These are phyloP conservation scores for Thinocorus orbignyianus DNA, from an alignment of 2,113 vertebrate species.

Conservation along the genomic window DNA sequence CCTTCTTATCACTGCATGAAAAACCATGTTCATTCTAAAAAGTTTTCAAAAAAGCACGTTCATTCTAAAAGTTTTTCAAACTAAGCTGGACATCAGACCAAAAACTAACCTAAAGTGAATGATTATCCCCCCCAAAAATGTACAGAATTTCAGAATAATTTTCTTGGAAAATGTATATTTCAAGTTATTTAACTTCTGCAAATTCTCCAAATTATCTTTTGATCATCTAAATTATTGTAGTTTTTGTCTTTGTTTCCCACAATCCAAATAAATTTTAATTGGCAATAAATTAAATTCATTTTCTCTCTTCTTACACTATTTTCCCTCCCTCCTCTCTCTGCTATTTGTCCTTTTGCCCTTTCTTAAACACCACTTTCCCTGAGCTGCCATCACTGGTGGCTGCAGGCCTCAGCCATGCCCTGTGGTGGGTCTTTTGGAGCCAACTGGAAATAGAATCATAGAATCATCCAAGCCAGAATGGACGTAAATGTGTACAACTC, in stretches of 20 bases:
- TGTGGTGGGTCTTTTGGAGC: fast-evolving
- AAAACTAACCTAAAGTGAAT: neutral
- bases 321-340: neutral
- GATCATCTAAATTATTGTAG: neutral
- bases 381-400: fast-evolving
- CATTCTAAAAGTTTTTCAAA: neutral
- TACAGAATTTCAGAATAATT: neutral
- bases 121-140: neutral
- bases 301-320: neutral
- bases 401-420: fast-evolving
- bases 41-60: neutral
- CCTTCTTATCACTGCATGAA: neutral
- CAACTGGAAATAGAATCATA: too few species aligned
- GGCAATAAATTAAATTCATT: neutral
- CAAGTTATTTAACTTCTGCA: neutral
- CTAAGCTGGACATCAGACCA: neutral
- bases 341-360: fast-evolving
- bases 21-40: neutral
- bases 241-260: neutral
- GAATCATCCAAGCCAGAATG: too few species aligned
- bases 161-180: neutral
- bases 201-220: neutral
- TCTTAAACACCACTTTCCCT: neutral
- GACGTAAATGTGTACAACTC: fast-evolving
- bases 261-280: neutral